Evolutionary conservation across 1,140 invertebrate genomes (phyloP), one percentile per base, ranked within the genome.

Genomic region (Cryptotermes secundus): DNA sequence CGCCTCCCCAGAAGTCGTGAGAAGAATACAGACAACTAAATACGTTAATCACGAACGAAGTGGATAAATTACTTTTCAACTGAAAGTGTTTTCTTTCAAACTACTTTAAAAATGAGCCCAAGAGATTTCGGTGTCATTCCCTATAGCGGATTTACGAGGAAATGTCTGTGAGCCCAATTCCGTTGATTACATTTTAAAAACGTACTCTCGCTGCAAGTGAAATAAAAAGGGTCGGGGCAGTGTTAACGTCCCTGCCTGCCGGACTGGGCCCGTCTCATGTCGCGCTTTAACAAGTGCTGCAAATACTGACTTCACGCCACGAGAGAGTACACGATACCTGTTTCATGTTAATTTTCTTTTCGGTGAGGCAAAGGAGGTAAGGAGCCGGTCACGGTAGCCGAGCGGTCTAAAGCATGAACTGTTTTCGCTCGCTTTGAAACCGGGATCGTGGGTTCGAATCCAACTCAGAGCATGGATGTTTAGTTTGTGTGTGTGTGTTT

Each of bases 21-120:
- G 59, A 72, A 72, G 53, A 59, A 59, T 59, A 59, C 53, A 59
- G 26, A 31, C 26, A 72, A 72, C n/a, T 7, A 72, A 72, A 72
- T 72, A 72, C 59, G 59, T 72, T 72, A 72, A 72, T 72, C 59
- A 72, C 59, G 31, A 72, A n/a, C 59, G 59, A 72, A 72, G 59
- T 72, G 31, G 59, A 72, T 72, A 72, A 72, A 72, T 72, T 72
- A 72, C 59, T 72, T 72, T 31, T 26, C 59, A 72, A 31, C 26
- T 72, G 59, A 72, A n/a, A 72, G 59, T 72, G 59, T 72, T 72
- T 72, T 72, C 26, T 72, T 72, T 72, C 24, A 72, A 31, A 31
- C 4, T 14, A 72, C 59, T 72, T 72, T 72, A 72, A 72, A 31
- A 72, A 72, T n/a, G 59, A 72, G 59, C 59, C 10, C 6, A 72